Percentiles rank a stretch among this genome's conserved stretches.
Evolutionary conservation across 2,113 vertebrate genomes (phyloP).

Genomic region (Amphiprion ocellaris): DNA sequence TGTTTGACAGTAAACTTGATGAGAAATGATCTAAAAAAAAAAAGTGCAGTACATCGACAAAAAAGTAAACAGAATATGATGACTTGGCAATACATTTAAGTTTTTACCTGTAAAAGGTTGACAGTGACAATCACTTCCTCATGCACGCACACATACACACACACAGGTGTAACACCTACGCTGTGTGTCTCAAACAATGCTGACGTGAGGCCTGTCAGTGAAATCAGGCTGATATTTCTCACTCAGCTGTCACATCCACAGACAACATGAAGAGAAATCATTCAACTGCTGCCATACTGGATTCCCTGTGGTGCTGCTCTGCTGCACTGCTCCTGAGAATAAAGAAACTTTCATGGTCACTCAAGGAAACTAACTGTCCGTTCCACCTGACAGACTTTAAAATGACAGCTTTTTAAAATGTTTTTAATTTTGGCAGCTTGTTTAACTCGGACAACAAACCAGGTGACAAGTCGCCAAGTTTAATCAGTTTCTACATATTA

Average conservation of each 20-base stretch:
- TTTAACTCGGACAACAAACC: too few relatives aligned
- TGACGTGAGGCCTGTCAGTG: slow-evolving; percentile 12
- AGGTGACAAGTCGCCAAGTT: neutral
- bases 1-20: neutral
- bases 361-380: neutral
- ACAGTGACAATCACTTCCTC: neutral
- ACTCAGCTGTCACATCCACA: slow-evolving; percentile 15
- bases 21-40: neutral
- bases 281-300: slow-evolving; percentile 43
- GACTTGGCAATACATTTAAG: slow-evolving; percentile 47
- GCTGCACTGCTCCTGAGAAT: slow-evolving; percentile 67
- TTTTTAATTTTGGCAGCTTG: neutral
- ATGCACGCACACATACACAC: neutral
- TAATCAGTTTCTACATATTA: neutral
- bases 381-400: neutral
- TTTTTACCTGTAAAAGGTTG: slow-evolving; percentile 3
- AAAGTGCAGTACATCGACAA: slow-evolving; percentile 32
- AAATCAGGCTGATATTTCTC: slow-evolving; percentile 7
- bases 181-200: neutral
- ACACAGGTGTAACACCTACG: neutral
- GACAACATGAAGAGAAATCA: slow-evolving; percentile 38
- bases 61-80: slow-evolving; percentile 31
- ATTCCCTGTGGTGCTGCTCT: slow-evolving; percentile 55
- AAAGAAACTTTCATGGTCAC: slow-evolving; percentile 3
- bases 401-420: neutral